phyloP scores from a whole-genome alignment of 1,140 invertebrate species.

The Cyphomyrmex costatus region DNA sequence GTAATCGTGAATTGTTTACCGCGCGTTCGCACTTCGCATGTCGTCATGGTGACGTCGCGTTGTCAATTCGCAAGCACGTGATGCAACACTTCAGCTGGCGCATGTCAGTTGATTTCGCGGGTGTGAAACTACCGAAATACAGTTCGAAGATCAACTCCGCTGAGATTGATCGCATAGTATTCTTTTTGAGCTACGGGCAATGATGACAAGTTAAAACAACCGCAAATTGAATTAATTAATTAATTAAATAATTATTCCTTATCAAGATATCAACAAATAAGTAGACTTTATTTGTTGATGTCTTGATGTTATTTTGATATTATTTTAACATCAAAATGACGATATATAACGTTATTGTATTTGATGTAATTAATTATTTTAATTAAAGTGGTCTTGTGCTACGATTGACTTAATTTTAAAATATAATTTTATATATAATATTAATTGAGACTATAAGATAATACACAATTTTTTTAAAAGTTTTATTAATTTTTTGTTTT shows the following conservation, averaged over 20 bases:
- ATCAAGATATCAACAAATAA: too few species aligned
- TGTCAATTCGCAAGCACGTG: constrained; percentile 32
- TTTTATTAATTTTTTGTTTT: not conserved
- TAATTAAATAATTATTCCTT: too few species aligned
- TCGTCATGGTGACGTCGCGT: constrained; percentile 29
- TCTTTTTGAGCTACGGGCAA: not conserved
- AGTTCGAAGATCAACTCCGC: not conserved
- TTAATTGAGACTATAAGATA: not conserved
- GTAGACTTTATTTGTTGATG: too few species aligned
- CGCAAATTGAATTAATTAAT: not conserved
- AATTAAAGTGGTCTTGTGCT: not conserved
- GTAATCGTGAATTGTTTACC: constrained; percentile 40
- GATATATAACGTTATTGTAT: too few species aligned
- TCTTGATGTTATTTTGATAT: too few species aligned
- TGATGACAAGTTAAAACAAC: not conserved
- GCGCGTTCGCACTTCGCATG: not conserved
- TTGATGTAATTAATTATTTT: not conserved
- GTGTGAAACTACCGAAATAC: not conserved
- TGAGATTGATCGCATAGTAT: not conserved
- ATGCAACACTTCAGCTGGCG: not conserved
- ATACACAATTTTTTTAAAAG: too few species aligned
- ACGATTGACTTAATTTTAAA: not conserved
- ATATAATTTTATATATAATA: not conserved
- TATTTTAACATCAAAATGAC: too few species aligned
- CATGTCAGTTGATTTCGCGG: not conserved